phyloP scores from a whole-genome alignment of 2,888 invertebrate genomes.

The Itoplectis maculator region DNA sequence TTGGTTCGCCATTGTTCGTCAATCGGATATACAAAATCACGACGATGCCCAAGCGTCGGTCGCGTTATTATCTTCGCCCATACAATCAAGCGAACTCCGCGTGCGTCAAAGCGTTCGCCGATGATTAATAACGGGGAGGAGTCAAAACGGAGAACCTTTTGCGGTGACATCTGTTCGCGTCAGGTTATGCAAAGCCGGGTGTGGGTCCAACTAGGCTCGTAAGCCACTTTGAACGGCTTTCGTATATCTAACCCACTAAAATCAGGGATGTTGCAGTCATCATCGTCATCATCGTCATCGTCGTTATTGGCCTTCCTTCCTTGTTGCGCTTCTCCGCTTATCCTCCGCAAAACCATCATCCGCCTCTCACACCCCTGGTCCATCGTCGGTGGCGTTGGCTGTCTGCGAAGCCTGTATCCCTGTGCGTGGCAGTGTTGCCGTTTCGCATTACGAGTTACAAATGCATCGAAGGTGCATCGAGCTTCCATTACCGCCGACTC shows the following conservation, averaged over 20 bases:
- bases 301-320: constrained; percentile 67
- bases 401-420: constrained; percentile 38
- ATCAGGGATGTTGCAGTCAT: constrained; percentile 80
- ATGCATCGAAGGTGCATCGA: too few relatives aligned
- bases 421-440: too few relatives aligned
- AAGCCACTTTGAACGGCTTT: constrained; percentile 62
- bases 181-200: constrained; percentile 48
- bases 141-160: constrained; percentile 11
- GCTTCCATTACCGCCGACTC: too few relatives aligned
- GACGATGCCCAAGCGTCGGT: too few relatives aligned
- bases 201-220: constrained; percentile 16
- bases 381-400: constrained; percentile 39
- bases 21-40: too few relatives aligned
- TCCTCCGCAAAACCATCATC: constrained; percentile 67
- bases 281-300: constrained; percentile 72
- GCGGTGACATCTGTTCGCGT: constrained; percentile 60
- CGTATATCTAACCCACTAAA: constrained; percentile 73
- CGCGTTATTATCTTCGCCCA: neutral
- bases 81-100: neutral
- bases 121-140: constrained; percentile 26
- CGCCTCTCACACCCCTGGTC: constrained; percentile 62
- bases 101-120: neutral
- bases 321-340: constrained; percentile 55
- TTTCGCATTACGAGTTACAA: too few relatives aligned
- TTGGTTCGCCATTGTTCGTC: too few relatives aligned